Evolutionary conservation across 2,797 vertebrate genomes (phyloP).

Genomic region (Pipistrellus pygmaeus): DNA sequence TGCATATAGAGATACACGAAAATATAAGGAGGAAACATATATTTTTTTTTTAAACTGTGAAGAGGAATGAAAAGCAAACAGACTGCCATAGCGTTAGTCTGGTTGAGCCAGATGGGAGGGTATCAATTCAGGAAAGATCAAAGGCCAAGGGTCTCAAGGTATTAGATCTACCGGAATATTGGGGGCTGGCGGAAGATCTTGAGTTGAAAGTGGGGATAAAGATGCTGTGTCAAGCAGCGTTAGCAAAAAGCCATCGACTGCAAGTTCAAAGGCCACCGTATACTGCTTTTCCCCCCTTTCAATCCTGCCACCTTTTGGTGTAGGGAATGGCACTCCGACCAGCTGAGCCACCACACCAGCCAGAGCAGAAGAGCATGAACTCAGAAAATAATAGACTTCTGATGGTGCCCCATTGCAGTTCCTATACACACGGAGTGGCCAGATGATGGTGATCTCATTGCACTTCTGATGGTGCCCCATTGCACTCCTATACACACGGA

Average conservation of each 20-base stretch:
- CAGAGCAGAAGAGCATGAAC: background rate
- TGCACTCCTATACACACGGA: background rate
- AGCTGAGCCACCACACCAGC: background rate
- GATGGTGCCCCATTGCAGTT: background rate
- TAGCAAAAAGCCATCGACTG: background rate
- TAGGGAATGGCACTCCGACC: background rate
- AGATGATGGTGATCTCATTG: no score
- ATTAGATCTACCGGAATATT: background rate
- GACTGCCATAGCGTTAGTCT: background rate
- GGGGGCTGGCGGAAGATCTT: background rate
- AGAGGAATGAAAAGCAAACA: conserved; percentile 41
- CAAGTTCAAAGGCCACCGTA: background rate
- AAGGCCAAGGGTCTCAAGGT: background rate
- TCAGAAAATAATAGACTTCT: conserved; percentile 3
- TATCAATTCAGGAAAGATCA: background rate
- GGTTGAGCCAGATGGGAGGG: background rate
- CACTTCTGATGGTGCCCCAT: background rate
- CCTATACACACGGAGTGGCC: background rate
- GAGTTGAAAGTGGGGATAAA: background rate
- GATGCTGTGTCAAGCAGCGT: background rate
- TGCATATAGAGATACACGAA: conserved; percentile 32
- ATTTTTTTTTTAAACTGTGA: background rate
- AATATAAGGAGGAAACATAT: background rate
- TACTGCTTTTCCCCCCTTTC: background rate
- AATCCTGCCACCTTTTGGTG: background rate